These are phyloP conservation scores for Psophia crepitans DNA, from an alignment of 2,113 vertebrate species.

Conservation along the genomic window DNA sequence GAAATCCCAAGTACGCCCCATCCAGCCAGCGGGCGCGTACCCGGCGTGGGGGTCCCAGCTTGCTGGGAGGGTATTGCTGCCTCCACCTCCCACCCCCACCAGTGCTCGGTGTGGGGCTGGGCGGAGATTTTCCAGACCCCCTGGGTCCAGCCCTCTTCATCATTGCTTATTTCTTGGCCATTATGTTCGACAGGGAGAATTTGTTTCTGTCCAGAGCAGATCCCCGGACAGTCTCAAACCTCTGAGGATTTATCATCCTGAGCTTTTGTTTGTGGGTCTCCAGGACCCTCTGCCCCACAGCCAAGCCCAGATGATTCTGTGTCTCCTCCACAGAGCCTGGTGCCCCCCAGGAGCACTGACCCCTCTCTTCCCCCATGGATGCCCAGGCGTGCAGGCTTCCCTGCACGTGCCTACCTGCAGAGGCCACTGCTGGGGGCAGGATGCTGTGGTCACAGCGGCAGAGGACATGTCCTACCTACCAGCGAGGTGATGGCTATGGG, in stretches of 20 bases:
- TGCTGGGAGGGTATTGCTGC: rapidly evolving
- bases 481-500: neutral
- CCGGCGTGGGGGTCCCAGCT: neutral
- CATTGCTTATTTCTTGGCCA: slow-evolving; percentile 43
- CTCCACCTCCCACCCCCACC: neutral
- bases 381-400: neutral
- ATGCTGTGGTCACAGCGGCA: neutral
- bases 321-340: neutral
- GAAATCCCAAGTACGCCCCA: neutral
- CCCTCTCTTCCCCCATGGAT: neutral
- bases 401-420: neutral
- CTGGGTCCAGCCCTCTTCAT: neutral
- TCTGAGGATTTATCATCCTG: slow-evolving; percentile 47
- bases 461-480: neutral
- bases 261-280: slow-evolving; percentile 54
- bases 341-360: neutral
- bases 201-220: slow-evolving; percentile 37
- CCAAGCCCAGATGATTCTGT: neutral
- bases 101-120: neutral
- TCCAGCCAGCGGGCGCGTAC: neutral
- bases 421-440: neutral
- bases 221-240: slow-evolving; percentile 10
- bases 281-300: slow-evolving; percentile 29
- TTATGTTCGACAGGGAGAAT: slow-evolving; percentile 44
- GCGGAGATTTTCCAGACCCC: slow-evolving; percentile 20